Base-by-base conservation (phyloP, 2,797 vertebrate genomes). In the Botia almorhae region DNA sequence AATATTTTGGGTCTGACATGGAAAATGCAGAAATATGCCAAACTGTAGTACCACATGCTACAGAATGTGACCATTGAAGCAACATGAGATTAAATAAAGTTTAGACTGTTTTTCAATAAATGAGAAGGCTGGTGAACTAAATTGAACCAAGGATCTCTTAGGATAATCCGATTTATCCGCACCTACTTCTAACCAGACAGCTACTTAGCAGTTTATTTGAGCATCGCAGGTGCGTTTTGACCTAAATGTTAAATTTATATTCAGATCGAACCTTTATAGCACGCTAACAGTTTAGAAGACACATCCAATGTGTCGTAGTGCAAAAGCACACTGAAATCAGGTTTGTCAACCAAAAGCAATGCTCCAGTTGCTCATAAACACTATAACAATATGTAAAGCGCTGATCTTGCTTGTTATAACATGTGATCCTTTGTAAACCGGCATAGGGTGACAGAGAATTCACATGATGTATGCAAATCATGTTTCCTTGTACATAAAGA, bases 391-490 rank as follows among this genome's bases (percentile, higher is more conserved):
- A 6, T 12, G 4, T 17, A 29, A 48, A 68, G 48, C 26, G 67
- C 78, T 80, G 78, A 73, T 58, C 69, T 14, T 29, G 78, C 78
- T 51, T 4, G 4, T 39, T 4, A 4, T 4, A 67, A 33, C 78
- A 73, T 73, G 69, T 73, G 78, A 33, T 67, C 10, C 36, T 0
- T 4, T 19, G 16, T 13, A 67, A 63, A 46, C 21, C 16, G 46
- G 33, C 50, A 67, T 13, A 4, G 55, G 33, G 7, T 51, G 43
- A 61, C 43, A 78, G 39, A 61, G 11, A 23, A 78, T 39, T 58
- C 7, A 16, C 23, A 48, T 77, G 43, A 70, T 14, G 17, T 17
- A 33, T 2, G 6, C 56, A 63, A 70, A 70, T 36, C 16, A 14
- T 7, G 33, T 48, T 60, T n/a, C 43, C 19, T 56, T 56, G 51